Evolutionary conservation across 2,113 vertebrate genomes (phyloP), one percentile per base, ranked within the genome.

Genomic region (Gasterosteus aculeatus): DNA sequence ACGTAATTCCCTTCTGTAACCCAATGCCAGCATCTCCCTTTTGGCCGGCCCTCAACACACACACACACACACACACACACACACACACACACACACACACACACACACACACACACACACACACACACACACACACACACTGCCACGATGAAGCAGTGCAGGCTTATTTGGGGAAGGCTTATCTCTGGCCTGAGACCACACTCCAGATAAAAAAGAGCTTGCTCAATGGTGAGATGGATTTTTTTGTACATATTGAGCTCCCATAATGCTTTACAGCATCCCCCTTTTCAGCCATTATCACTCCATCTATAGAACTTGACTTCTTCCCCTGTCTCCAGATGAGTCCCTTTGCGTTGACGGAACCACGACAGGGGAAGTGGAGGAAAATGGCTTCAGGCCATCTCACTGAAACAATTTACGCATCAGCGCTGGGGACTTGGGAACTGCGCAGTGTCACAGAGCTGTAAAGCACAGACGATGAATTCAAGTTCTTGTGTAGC

Each of bases 151-250:
- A 85, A 72, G 72, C 10, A 38, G 69, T 44, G 64, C 58, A 22
- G 72, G 58, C 75, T 86, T 85, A 77, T 86, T 82, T 87, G 78
- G 22, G 70, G 78, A 85, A 82, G 54, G 57, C 46, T 75, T 71
- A 78, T 80, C 74, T 84, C 51, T 75, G 80, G 63, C 72, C 74
- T 75, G 68, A 76, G 51, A 66, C 65, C 63, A 72, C n/a, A 46
- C 22, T 44, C 26, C 47, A 66, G 18, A 53, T 54, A 12, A n/a
- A 61, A 53, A 22, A 42, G 57, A 79, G 47, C 47, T 39, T 60
- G n/a, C 35, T 54, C 22, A 10, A 22, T 70, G 63, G 47, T 33
- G 42, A 67, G 53, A 53, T 10, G n/a, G 72, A 18, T 41, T 19
- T 57, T 51, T 42, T 35, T 44, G 7, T 26, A n/a, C 29, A 41